These are phyloP conservation scores for Alviniconcha strummeri DNA, from an alignment of 2,888 invertebrate genomes.

Conservation along the genomic window DNA sequence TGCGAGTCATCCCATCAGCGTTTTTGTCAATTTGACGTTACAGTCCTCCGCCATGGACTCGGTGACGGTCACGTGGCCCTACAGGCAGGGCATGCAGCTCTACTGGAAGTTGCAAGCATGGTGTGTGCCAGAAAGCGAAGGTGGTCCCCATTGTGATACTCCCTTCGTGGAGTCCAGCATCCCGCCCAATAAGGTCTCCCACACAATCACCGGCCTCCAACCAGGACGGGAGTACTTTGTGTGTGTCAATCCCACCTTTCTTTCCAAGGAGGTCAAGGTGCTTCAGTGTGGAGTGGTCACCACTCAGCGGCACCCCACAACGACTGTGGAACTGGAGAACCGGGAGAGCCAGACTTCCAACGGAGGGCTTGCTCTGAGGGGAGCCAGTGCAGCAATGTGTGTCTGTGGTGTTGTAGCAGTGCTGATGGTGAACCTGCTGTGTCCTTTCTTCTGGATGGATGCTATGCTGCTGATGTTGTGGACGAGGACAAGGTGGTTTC, in stretches of 20 bases:
- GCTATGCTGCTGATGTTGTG: neutral
- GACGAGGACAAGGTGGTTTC: neutral
- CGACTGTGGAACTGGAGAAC: neutral
- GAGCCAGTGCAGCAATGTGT: neutral
- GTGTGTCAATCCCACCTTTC: constrained; percentile 44
- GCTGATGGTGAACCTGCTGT: neutral
- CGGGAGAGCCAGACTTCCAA: neutral
- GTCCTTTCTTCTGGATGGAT: neutral
- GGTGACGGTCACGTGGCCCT: constrained; percentile 43
- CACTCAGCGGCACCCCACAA: constrained; percentile 8
- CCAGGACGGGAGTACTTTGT: constrained; percentile 38
- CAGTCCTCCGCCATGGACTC: constrained; percentile 15
- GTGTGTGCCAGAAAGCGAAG: constrained; percentile 29
- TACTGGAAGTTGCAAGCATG: constrained; percentile 43
- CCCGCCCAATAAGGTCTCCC: constrained; percentile 36
- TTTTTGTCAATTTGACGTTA: constrained; percentile 41
- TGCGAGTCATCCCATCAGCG: constrained; percentile 10
- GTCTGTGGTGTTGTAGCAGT: neutral
- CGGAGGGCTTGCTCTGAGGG: neutral
- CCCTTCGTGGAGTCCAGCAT: constrained; percentile 31
- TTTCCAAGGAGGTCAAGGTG: constrained; percentile 33
- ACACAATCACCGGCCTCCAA: constrained; percentile 31
- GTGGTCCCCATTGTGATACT: neutral
- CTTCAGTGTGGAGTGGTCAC: constrained; percentile 37
- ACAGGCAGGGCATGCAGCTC: constrained; percentile 42